Conservation (phyloP, 2,888 invertebrate genomes). For the Ectobius pallidus region DNA sequence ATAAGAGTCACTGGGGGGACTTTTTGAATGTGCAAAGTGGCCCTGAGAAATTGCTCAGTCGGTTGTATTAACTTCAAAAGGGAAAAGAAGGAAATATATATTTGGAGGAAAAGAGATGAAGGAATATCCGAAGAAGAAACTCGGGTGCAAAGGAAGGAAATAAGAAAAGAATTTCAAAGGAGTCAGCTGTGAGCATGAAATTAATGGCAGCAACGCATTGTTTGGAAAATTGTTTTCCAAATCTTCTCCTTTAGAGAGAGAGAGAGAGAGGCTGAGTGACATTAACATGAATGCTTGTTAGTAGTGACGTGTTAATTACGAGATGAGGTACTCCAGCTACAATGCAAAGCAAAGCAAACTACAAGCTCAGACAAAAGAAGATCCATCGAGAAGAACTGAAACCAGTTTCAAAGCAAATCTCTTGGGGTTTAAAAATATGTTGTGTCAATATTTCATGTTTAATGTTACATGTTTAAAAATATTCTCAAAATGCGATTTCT, state of each 20-base stretch:
- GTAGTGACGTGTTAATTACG: background rate
- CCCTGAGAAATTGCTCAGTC: slow-evolving; percentile 26
- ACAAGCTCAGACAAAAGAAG: no score
- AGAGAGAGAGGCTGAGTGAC: background rate
- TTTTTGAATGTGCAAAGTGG: slow-evolving; percentile 25
- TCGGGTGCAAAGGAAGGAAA: slow-evolving; percentile 10
- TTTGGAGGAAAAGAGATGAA: background rate
- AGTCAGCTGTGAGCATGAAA: background rate
- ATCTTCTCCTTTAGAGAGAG: background rate
- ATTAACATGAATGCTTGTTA: background rate
- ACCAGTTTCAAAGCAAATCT: no score
- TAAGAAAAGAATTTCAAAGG: background rate
- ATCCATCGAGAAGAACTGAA: no score
- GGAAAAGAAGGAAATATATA: background rate
- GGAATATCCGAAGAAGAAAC: slow-evolving; percentile 16
- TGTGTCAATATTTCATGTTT: no score
- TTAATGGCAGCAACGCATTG: slow-evolving; percentile 4
- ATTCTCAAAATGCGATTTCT: no score
- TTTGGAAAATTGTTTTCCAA: slow-evolving; percentile 11
- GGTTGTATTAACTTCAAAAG: slow-evolving; percentile 12
- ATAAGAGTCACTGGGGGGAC: background rate
- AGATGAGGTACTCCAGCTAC: background rate
- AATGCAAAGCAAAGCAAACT: no score
- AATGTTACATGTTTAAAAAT: no score
- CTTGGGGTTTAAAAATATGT: no score